Conservation (phyloP, 2,113 vertebrate genomes). For the Microtus oregoni region DNA sequence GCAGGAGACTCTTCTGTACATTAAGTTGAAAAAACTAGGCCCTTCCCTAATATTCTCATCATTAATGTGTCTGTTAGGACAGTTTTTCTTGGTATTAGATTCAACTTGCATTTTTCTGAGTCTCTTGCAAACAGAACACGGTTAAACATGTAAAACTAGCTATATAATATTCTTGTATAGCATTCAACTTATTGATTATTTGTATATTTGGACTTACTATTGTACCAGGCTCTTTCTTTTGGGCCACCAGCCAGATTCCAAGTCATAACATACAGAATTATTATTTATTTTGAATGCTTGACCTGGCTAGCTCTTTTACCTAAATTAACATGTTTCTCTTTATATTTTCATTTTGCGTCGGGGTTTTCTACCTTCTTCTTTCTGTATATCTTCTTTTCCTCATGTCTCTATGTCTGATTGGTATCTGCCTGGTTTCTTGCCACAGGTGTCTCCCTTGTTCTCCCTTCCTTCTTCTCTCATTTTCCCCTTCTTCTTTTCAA, state of each 20-base stretch:
- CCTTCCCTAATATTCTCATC: background rate
- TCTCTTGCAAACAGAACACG: background rate
- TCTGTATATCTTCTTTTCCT: background rate
- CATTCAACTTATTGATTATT: background rate
- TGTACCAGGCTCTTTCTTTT: background rate
- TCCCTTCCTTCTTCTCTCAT: background rate
- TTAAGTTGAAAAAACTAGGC: background rate
- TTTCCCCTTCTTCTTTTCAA: rapidly evolving
- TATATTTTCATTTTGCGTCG: background rate
- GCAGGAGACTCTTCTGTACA: rapidly evolving
- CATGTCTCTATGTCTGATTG: background rate
- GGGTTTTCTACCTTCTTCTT: background rate
- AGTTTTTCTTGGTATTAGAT: background rate
- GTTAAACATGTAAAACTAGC: background rate
- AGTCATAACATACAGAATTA: background rate
- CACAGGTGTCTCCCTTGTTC: background rate
- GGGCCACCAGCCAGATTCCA: background rate
- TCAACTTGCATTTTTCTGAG: background rate
- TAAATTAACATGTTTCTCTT: background rate
- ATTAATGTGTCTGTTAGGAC: background rate
- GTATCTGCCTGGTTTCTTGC: background rate
- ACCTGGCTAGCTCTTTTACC: background rate
- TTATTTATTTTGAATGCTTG: background rate
- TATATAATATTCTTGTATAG: background rate
- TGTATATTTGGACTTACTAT: conserved; percentile 2